A percentile compares a stretch with the other conserved stretches of the same genome.
These are phyloP conservation scores for Paracanthobrama guichenoti DNA, from an alignment of 2,113 vertebrate genomes.

Conservation along the genomic window DNA sequence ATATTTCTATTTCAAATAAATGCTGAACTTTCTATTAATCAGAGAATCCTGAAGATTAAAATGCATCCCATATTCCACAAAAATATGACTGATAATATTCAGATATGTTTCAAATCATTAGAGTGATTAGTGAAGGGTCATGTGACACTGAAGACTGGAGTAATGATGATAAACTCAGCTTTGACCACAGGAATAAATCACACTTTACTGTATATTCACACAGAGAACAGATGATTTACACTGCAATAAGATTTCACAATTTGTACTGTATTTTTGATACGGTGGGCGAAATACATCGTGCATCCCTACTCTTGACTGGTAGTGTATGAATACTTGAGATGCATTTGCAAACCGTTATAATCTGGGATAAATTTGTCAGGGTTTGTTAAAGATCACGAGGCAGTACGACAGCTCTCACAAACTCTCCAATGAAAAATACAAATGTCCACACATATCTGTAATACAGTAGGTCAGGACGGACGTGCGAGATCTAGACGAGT, in stretches of 20 bases:
- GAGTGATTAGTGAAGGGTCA: not conserved
- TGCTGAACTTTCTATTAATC: too few relatives aligned
- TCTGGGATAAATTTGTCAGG: not conserved
- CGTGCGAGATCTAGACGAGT: not conserved
- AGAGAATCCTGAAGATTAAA: too few relatives aligned
- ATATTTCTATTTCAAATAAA: too few relatives aligned
- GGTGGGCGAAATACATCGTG: too few relatives aligned
- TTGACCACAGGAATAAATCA: not conserved
- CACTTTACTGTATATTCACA: not conserved
- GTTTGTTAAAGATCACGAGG: constrained; percentile 9
- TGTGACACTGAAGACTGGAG: constrained; percentile 3
- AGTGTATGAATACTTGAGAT: not conserved
- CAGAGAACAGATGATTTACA: not conserved
- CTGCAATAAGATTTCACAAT: fast-evolving
- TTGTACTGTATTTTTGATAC: not conserved
- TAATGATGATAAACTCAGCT: not conserved
- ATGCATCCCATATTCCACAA: not conserved
- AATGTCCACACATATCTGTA: constrained; percentile 9
- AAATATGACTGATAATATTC: not conserved
- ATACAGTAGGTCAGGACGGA: not conserved
- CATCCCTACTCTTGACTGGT: not conserved
- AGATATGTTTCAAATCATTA: not conserved
- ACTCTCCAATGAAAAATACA: not conserved
- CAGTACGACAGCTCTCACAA: not conserved
- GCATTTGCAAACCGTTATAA: not conserved